Percentiles rank a stretch among this genome's conserved stretches.
phyloP scores from a whole-genome alignment of 2,797 vertebrate species.

The Neostethus bicornis region DNA sequence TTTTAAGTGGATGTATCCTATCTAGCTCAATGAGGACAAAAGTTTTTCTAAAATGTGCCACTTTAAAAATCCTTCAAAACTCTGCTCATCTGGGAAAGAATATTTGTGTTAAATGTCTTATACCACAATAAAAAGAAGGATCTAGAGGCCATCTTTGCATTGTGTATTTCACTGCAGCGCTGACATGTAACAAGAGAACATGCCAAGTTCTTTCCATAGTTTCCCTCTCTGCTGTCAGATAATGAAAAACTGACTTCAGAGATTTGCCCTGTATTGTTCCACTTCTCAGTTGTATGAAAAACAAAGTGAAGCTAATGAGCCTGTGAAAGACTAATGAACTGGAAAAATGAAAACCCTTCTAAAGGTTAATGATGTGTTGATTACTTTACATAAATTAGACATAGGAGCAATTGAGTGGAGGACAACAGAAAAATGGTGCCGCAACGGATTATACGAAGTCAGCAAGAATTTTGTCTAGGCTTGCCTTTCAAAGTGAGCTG shows the following conservation, averaged over 20 bases:
- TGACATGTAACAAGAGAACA: conserved; percentile 42
- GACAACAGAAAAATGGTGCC: background rate
- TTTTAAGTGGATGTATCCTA: conserved; percentile 18
- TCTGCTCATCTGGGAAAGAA: conserved; percentile 24
- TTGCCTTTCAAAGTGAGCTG: conserved; percentile 6
- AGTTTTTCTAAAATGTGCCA: conserved; percentile 35
- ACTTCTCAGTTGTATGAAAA: background rate
- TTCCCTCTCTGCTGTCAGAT: conserved; percentile 22
- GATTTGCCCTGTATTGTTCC: background rate
- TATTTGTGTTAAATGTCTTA: conserved; percentile 19
- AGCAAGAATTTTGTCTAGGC: conserved; percentile 13
- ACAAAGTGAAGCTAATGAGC: background rate
- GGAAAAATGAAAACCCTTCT: background rate
- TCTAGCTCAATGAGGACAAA: conserved; percentile 25
- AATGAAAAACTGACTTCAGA: conserved; percentile 3
- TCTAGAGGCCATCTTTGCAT: conserved; percentile 30
- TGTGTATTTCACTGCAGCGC: conserved; percentile 40
- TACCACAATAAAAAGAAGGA: conserved; percentile 36
- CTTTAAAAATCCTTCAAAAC: conserved; percentile 22
- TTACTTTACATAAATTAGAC: background rate
- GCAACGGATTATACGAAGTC: background rate
- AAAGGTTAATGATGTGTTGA: background rate
- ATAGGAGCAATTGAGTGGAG: background rate
- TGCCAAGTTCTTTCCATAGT: conserved; percentile 28
- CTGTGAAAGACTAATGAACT: background rate